Evolutionary conservation across 1,140 invertebrate species (phyloP), one percentile per base, ranked within the genome.

Genomic region (Macrobrachium rosenbergii): DNA sequence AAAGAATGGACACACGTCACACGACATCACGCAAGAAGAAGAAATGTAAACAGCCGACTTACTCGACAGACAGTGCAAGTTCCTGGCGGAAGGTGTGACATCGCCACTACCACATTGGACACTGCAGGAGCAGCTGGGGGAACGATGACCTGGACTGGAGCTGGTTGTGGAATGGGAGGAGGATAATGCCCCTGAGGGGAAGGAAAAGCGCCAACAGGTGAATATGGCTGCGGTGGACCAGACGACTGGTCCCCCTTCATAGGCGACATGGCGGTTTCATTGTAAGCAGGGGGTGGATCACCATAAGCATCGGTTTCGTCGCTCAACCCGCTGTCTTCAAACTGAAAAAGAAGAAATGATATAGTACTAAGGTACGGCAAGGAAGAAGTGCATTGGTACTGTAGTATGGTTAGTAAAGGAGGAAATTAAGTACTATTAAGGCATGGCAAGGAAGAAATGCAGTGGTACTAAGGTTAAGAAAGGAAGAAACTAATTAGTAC

Each of bases 41-140:
- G 21, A 14, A 63, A 2, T n/a, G 37, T 8, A 52, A 12, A 10
- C 12, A 12, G 0, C 52, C 45, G 0, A 76, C 82, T 83, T 16
- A 83, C 82, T 67, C 82, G 69, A 60, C 82, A 83, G 12, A 83
- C 82, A 58, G 82, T 83, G 82, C 82, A 83, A 52, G 73, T 60
- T 43, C 76, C 84, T 23, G 82, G 82, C 14, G 82, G 69, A 45
- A 83, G 82, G 12, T 52, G 52, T 10, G 52, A 10, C 52, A 12
- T 52, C 52, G 2, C 8, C 12, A 52, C 52, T 5, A 52, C 52
- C 7, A 52, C 52, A 52, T 8, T 52, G 52, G 52, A 52, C 52
- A 52, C 52, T 52, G 52, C 12, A 52, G 52, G 52, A 12, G 52
- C 52, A 52, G 52, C 8, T 52, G 52, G 7, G 52, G 52, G 52